phyloP scores from a whole-genome alignment of 2,113 vertebrate species.

The Otocyon megalotis region DNA sequence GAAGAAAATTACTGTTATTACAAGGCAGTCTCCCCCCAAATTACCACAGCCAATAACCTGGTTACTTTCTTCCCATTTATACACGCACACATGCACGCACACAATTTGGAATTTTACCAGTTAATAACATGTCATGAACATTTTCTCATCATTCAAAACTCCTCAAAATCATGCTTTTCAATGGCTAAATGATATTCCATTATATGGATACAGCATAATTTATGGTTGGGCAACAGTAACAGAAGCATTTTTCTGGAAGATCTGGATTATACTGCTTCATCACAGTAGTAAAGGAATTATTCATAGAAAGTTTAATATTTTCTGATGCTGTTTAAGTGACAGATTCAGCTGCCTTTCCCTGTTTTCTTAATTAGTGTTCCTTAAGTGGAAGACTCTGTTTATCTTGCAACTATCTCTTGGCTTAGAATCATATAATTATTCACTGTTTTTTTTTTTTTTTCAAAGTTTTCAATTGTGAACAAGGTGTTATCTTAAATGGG shows the following conservation, averaged over 20 bases:
- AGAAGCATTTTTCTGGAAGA: background rate
- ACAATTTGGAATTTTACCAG: background rate
- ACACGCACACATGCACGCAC: background rate
- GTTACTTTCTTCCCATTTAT: background rate
- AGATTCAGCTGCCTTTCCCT: background rate
- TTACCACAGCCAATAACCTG: background rate
- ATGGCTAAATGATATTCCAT: background rate
- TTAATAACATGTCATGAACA: background rate
- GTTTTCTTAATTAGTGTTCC: background rate
- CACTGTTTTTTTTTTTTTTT: background rate
- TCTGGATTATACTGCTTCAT: background rate
- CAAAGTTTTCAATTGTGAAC: background rate
- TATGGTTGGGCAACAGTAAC: background rate
- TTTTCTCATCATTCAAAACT: background rate
- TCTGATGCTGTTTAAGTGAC: background rate
- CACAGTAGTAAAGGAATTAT: background rate
- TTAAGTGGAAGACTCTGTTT: background rate
- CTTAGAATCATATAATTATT: constrained; percentile 31
- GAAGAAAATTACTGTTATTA: background rate
- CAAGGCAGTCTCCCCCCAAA: background rate
- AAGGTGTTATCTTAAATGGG: constrained; percentile 29
- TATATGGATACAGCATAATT: background rate
- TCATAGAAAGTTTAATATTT: background rate
- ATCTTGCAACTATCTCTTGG: background rate
- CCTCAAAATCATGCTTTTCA: background rate